Percentiles rank a stretch among this genome's conserved stretches.
phyloP scores from a whole-genome alignment of 2,797 vertebrate species.

The Octomys mimax region DNA sequence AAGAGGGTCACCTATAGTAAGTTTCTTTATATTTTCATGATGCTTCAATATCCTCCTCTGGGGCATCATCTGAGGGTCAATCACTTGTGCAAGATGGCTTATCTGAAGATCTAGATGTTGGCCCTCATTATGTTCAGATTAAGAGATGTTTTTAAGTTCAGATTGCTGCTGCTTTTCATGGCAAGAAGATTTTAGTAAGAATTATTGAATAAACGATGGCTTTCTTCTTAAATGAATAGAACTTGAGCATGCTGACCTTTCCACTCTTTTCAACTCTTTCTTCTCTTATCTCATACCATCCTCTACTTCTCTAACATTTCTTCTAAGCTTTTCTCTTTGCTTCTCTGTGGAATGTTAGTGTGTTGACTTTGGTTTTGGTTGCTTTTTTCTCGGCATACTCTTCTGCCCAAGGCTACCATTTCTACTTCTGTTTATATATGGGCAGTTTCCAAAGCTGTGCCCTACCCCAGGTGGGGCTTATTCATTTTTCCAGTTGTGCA shows the following conservation, averaged over 20 bases:
- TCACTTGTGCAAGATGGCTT: neutral
- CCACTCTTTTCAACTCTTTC: neutral
- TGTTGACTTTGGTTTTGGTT: neutral
- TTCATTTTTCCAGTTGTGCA: neutral
- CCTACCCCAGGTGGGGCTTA: neutral
- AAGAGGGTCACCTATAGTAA: neutral
- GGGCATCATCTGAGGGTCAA: neutral
- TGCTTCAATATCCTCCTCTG: neutral
- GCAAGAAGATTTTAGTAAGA: neutral
- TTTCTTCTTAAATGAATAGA: neutral
- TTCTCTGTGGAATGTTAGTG: neutral
- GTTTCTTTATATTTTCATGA: slow-evolving; percentile 26
- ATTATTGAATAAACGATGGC: neutral
- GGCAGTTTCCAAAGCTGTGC: neutral
- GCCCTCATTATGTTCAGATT: neutral
- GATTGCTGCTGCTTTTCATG: neutral
- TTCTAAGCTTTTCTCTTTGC: neutral
- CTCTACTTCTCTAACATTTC: neutral
- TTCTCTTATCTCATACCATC: neutral
- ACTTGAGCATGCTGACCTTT: neutral
- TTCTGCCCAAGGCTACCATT: neutral
- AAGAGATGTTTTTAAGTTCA: neutral
- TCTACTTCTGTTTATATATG: neutral
- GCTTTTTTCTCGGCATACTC: neutral
- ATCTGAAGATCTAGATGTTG: neutral